Base-by-base conservation (phyloP, 2,888 invertebrate genomes). In the Melitaea athalia region DNA sequence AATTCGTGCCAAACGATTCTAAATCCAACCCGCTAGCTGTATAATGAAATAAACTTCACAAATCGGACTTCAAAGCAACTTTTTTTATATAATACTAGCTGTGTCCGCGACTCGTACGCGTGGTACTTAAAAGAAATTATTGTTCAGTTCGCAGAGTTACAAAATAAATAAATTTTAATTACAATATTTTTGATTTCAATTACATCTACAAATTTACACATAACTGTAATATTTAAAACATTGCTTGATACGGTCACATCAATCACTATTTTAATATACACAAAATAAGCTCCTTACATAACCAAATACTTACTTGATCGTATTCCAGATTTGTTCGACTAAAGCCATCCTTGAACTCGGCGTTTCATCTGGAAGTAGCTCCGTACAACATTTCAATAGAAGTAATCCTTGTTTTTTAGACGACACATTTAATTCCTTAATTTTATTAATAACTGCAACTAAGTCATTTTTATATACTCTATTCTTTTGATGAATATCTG, bases 301-400 rank as follows among this genome's bases (percentile, higher is more conserved):
- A 10, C 11, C 45, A 24, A 12, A 42, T 14, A 49, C 85, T 84
- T 82, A 92, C 93, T 86, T 83, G 17, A 95, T 78, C 49, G 91
- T 84, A 31, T 84, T 79, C 94, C 94, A 95, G n/a, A 95, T 80
- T 67, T 91, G 83, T 72, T 93, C 86, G 17, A 93, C 92, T 8
- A 95, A 78, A 59, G 81, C 76, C 81, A 94, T 86, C 68, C 95
- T 90, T 12, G 86, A 79, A 3, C 84, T 77, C 0, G 88, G 75
- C 0, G 88, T 80, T 69, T 94, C 92, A 75, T 94, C 92, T 0
- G 93, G 93, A 59, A 95, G 79, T 7, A 93, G 77, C 61, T 94
- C 92, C 38, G 93, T 93, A 80, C 94, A 95, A 69, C 93, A 94
- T 65, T 88, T 85, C 0, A 96, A 85, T 17, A 96, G 76, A 8